Evolutionary conservation across 2,113 vertebrate species (phyloP).

Genomic region (Pogonocichla stellata): DNA sequence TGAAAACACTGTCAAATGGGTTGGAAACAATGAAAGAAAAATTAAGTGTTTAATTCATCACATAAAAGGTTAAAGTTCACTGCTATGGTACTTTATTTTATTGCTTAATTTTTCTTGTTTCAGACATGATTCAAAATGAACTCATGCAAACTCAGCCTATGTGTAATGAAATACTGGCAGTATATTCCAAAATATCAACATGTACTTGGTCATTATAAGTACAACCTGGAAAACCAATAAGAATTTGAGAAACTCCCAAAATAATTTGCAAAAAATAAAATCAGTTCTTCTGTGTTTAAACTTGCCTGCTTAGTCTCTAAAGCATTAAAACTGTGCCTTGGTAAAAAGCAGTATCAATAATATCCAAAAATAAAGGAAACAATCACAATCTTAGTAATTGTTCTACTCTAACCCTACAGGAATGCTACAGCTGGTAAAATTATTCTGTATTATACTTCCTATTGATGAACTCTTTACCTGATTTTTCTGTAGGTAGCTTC

Average conservation of each 20-base stretch:
- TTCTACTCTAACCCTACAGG: background rate
- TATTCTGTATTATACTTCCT: background rate
- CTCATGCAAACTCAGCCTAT: background rate
- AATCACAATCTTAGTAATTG: background rate
- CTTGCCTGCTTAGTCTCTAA: background rate
- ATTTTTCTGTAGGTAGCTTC: background rate
- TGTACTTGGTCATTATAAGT: background rate
- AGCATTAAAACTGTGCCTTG: background rate
- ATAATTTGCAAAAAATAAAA: background rate
- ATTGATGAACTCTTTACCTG: background rate
- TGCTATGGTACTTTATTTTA: background rate
- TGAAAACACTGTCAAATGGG: background rate
- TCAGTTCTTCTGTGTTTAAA: background rate
- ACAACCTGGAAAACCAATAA: background rate
- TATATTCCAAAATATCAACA: background rate
- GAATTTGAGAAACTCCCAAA: background rate
- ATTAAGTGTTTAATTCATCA: background rate
- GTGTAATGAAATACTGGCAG: background rate
- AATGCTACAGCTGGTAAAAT: background rate
- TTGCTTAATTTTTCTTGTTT: background rate
- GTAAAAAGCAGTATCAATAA: background rate
- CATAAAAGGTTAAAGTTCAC: background rate
- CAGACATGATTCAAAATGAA: background rate
- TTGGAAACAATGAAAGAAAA: constrained; percentile 26
- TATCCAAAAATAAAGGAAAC: background rate